Conservation (phyloP, 2,888 invertebrate species). For the Muschampia plurimacula region DNA sequence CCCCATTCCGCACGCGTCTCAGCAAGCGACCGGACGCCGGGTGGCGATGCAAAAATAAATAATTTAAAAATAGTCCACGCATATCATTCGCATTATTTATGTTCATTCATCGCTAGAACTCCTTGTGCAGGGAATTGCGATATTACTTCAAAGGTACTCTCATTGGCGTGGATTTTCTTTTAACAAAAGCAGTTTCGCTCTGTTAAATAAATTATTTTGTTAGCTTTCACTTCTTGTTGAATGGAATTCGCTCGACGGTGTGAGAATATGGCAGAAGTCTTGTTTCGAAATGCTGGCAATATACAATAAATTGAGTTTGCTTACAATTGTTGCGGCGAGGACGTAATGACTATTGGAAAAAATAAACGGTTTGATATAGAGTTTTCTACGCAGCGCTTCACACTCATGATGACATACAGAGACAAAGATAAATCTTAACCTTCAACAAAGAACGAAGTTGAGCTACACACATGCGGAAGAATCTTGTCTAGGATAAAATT, state of each 20-base stretch:
- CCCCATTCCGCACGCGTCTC: slow-evolving; percentile 75
- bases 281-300: slow-evolving; percentile 24
- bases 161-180: slow-evolving; percentile 41
- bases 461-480: slow-evolving; percentile 22
- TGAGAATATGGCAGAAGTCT: slow-evolving; percentile 49
- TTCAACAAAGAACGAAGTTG: slow-evolving; percentile 15
- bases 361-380: not conserved
- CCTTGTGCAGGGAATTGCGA: slow-evolving; percentile 10
- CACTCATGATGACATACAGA: not conserved
- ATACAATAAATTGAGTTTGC: slow-evolving; percentile 29
- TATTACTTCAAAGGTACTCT: slow-evolving; percentile 24
- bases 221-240: slow-evolving; percentile 75
- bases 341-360: not conserved
- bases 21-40: slow-evolving; percentile 64
- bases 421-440: slow-evolving; percentile 19
- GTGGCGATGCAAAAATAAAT: slow-evolving; percentile 69
- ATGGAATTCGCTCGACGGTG: slow-evolving; percentile 65
- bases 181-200: slow-evolving; percentile 62
- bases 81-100: slow-evolving; percentile 40
- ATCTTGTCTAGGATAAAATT: slow-evolving; percentile 25
- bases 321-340: not conserved
- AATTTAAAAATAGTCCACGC: slow-evolving; percentile 58
- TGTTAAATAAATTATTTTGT: slow-evolving; percentile 70
- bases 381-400: not conserved
- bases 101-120: slow-evolving; percentile 37